phyloP scores from a whole-genome alignment of 2,888 invertebrate genomes.

The Apeira syringaria region DNA sequence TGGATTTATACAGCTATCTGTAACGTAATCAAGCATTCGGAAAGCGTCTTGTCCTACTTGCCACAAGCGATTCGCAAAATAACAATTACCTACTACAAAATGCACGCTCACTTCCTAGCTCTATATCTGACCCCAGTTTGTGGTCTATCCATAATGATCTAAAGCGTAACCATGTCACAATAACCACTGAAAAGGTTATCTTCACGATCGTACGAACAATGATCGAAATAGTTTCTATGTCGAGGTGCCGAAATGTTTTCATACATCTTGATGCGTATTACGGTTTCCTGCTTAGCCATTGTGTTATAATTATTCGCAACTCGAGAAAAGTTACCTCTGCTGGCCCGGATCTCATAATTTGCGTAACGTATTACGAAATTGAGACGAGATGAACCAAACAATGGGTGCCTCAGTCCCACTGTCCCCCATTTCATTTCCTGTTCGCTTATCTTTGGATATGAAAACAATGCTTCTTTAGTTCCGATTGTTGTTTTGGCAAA shows the following conservation, averaged over 20 bases:
- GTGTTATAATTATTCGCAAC: conserved; percentile 35
- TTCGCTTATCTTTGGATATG: conserved; percentile 55
- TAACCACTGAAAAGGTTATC: background rate
- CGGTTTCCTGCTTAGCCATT: conserved; percentile 20
- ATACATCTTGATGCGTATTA: conserved; percentile 26
- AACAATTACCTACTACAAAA: conserved; percentile 23
- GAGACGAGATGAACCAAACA: conserved; percentile 51
- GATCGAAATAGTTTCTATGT: background rate
- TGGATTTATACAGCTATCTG: conserved; percentile 5
- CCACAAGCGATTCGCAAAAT: conserved; percentile 13
- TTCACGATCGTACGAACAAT: background rate
- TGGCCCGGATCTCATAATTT: conserved; percentile 46
- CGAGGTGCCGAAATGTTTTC: background rate
- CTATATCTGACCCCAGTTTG: conserved; percentile 19
- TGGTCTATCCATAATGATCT: background rate
- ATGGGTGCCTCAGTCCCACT: conserved; percentile 58
- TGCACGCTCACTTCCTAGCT: conserved; percentile 25
- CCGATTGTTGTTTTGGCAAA: conserved; percentile 50
- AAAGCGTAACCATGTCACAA: background rate
- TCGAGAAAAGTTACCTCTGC: conserved; percentile 35
- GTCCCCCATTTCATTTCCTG: conserved; percentile 64
- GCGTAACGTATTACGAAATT: conserved; percentile 59
- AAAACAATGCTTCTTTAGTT: conserved; percentile 63
- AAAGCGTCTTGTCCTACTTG: conserved; percentile 23
- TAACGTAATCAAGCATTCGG: conserved; percentile 22